These are phyloP conservation scores for Drosophila merina DNA, from an alignment of 2,888 invertebrate genomes.

Conservation along the genomic window DNA sequence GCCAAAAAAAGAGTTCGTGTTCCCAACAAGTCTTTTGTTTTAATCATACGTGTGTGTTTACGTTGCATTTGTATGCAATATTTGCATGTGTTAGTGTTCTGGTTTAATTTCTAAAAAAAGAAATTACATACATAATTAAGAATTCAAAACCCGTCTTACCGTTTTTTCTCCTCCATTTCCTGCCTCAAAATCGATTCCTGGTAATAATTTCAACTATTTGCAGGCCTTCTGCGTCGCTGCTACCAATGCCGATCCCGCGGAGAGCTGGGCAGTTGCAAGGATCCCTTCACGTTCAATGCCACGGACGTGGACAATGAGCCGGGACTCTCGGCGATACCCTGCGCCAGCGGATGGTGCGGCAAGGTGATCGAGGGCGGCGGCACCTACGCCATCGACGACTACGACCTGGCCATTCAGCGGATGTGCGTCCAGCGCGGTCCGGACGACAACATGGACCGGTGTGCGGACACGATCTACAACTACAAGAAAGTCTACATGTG, in stretches of 20 bases:
- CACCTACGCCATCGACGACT: slow-evolving; percentile 91
- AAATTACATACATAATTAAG: too few relatives aligned
- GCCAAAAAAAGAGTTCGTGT: slow-evolving; percentile 25
- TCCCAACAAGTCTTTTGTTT: slow-evolving; percentile 32
- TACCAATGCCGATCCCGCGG: slow-evolving; percentile 94
- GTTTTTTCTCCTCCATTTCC: too few relatives aligned
- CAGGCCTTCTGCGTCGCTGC: slow-evolving; percentile 90
- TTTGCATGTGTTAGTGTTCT: slow-evolving; percentile 4
- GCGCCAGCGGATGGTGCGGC: slow-evolving; percentile 94
- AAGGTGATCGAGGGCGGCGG: slow-evolving; percentile 93
- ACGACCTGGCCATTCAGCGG: slow-evolving; percentile 93
- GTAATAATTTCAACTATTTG: background rate
- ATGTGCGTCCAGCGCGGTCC: slow-evolving; percentile 94
- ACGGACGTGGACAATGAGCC: slow-evolving; percentile 89
- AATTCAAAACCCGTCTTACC: too few relatives aligned
- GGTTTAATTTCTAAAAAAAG: slow-evolving; percentile 9
- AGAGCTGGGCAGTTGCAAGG: slow-evolving; percentile 94
- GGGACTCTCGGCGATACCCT: slow-evolving; percentile 91
- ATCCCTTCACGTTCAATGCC: slow-evolving; percentile 92
- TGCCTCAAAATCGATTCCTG: too few relatives aligned
- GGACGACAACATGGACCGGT: slow-evolving; percentile 95
- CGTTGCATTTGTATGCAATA: background rate
- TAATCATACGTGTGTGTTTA: slow-evolving; percentile 23
- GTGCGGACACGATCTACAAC: slow-evolving; percentile 93
- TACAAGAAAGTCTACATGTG: slow-evolving; percentile 94